Conservation (phyloP, 2,113 vertebrate species). For the Alethe diademata region DNA sequence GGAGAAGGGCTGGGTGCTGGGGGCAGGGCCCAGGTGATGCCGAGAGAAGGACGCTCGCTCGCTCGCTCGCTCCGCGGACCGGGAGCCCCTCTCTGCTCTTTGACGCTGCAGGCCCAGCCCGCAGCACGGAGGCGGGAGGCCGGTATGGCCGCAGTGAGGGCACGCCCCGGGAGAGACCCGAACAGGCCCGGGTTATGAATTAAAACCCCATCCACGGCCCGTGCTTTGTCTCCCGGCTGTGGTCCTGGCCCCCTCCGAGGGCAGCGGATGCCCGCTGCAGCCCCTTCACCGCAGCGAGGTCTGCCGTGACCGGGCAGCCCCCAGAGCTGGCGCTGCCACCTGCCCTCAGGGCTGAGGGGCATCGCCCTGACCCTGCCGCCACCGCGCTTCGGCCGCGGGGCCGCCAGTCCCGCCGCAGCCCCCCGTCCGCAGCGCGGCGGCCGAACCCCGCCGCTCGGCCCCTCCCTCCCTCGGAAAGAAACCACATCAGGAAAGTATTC, state of each 20-base stretch:
- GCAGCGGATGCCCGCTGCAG: neutral
- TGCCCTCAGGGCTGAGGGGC: neutral
- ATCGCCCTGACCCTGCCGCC: neutral
- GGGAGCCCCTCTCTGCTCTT: neutral
- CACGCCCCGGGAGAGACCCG: neutral
- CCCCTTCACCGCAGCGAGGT: neutral
- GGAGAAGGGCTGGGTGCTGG: neutral
- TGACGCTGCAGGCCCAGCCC: neutral
- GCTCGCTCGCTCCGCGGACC: fast-evolving
- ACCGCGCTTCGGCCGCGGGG: neutral
- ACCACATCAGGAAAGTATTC: neutral
- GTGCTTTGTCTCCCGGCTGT: fast-evolving
- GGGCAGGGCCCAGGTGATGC: neutral
- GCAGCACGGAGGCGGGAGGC: neutral
- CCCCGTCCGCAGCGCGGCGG: too few relatives aligned
- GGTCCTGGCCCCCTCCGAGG: too few relatives aligned
- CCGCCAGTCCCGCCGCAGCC: neutral
- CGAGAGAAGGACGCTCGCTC: neutral
- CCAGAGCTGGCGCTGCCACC: fast-evolving
- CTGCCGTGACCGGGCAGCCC: neutral
- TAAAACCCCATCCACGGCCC: fast-evolving
- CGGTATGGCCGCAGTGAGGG: neutral
- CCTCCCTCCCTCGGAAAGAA: neutral
- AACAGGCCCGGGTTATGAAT: fast-evolving
- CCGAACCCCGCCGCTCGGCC: too few relatives aligned